phyloP scores from a whole-genome alignment of 2,113 vertebrate species.

The Microtus oregoni region DNA sequence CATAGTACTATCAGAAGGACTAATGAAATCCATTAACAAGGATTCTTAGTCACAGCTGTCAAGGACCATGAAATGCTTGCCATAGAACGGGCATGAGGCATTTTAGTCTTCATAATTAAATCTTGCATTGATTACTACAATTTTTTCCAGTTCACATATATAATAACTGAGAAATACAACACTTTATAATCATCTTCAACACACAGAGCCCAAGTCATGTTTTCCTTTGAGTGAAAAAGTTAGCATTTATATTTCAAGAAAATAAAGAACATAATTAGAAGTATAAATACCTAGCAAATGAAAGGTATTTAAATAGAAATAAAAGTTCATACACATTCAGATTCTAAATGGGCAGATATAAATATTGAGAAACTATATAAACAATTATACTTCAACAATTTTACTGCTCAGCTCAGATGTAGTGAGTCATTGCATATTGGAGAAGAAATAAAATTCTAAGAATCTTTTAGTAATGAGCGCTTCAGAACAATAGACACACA shows the following conservation, averaged over 20 bases:
- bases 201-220: not conserved
- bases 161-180: not conserved
- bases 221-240: not conserved
- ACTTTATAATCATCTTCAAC: not conserved
- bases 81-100: not conserved
- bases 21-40: not conserved
- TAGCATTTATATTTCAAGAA: not conserved
- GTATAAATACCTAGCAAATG: not conserved
- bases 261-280: not conserved
- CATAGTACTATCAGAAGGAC: not conserved
- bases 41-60: not conserved
- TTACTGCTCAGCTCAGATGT: not conserved
- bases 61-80: not conserved
- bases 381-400: not conserved
- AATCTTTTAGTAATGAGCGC: not conserved
- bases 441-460: not conserved
- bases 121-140: not conserved
- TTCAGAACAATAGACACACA: not conserved
- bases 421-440: not conserved
- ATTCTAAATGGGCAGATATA: not conserved
- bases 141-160: not conserved
- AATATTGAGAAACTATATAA: too few relatives aligned
- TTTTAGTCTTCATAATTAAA: constrained; percentile 2
- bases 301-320: not conserved
- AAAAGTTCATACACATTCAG: not conserved